Evolutionary conservation across 2,888 invertebrate genomes (phyloP).

Genomic region (Drosophila mercatorum): DNA sequence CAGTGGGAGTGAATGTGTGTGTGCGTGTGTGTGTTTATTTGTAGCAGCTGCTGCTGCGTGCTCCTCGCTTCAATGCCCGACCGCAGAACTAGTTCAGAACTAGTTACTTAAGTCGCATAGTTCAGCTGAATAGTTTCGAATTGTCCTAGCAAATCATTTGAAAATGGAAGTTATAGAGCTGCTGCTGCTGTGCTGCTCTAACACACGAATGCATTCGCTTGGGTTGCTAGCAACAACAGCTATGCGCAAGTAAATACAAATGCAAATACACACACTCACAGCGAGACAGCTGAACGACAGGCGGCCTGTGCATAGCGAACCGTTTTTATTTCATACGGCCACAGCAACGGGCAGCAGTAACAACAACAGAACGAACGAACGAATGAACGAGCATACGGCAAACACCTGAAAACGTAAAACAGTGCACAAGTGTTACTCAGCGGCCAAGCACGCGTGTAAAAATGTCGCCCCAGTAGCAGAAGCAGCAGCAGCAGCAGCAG

Average conservation of each 20-base stretch:
- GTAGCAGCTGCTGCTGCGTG: conserved; percentile 44
- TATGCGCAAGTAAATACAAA: conserved; percentile 7
- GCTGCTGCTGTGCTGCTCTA: conserved; percentile 35
- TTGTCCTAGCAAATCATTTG: conserved; percentile 32
- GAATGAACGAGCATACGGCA: conserved; percentile 47
- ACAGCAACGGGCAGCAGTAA: conserved; percentile 32
- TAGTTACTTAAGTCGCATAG: conserved; percentile 23
- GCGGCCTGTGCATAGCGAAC: conserved; percentile 75
- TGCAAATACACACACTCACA: background rate
- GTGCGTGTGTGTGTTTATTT: conserved; percentile 3
- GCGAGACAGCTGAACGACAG: conserved; percentile 22
- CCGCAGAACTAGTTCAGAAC: conserved; percentile 50
- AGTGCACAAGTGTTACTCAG: conserved; percentile 82
- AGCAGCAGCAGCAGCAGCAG: conserved; percentile 29
- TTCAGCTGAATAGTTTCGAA: conserved; percentile 19
- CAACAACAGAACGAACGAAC: conserved; percentile 17
- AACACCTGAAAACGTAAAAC: conserved; percentile 65
- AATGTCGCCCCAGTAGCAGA: conserved; percentile 58
- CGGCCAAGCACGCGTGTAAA: conserved; percentile 70
- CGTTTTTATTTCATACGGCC: conserved; percentile 82
- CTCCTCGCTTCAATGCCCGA: conserved; percentile 34
- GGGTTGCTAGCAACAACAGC: conserved; percentile 50
- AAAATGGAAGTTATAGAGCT: background rate
- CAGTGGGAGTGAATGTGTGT: conserved; percentile 3
- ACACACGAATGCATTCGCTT: conserved; percentile 14